Conservation (phyloP, 2,113 vertebrate species). For the Odocoileus virginianus region DNA sequence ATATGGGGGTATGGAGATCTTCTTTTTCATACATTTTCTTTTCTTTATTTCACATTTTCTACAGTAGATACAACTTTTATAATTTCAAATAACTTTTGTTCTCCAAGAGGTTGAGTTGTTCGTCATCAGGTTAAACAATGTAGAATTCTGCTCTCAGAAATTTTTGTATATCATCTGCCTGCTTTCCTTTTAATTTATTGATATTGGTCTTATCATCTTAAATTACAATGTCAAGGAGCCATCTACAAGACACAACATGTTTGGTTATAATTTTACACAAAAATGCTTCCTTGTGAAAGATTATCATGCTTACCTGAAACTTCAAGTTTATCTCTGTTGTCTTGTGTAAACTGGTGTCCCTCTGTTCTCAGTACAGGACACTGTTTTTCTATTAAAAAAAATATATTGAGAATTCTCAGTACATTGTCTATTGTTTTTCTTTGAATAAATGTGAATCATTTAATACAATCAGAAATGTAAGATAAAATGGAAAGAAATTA, state of each 20-base stretch:
- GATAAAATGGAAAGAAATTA: background rate
- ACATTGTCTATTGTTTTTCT: background rate
- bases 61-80: background rate
- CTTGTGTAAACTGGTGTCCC: slow-evolving; percentile 78
- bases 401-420: background rate
- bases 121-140: background rate
- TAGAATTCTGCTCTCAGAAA: background rate
- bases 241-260: background rate
- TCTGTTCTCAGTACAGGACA: slow-evolving; percentile 87
- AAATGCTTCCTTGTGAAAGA: background rate
- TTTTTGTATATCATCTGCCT: background rate
- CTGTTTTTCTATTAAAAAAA: slow-evolving; percentile 73
- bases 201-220: background rate
- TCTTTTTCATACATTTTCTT: background rate
- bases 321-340: slow-evolving; percentile 77
- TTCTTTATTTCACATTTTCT: background rate
- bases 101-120: background rate
- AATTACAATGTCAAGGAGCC: background rate
- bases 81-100: background rate
- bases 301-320: slow-evolving; percentile 84
- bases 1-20: background rate
- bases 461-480: background rate
- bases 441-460: background rate
- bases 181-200: background rate
- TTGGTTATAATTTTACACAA: background rate